Evolutionary conservation across 2,888 invertebrate species (phyloP).

Genomic region (Sminthurides aquaticus): DNA sequence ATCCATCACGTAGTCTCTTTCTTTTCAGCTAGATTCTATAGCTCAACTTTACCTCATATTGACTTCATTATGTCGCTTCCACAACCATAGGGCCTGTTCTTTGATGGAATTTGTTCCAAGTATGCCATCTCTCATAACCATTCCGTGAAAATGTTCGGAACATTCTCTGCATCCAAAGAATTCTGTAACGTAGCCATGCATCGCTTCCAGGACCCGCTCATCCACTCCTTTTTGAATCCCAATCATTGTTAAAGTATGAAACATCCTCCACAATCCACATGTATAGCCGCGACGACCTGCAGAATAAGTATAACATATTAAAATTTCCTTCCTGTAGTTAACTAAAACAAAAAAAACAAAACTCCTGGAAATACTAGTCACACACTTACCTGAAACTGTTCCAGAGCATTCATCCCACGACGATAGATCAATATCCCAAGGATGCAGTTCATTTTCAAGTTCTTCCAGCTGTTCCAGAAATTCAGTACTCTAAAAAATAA

Average conservation of each 20-base stretch:
- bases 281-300: conserved; percentile 68
- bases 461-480: conserved; percentile 54
- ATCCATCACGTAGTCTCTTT: no score
- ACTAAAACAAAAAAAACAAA: neutral
- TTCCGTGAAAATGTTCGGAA: conserved; percentile 76
- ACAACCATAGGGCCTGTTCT: conserved; percentile 71
- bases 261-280: conserved; percentile 90
- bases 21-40: neutral
- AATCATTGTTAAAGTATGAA: conserved; percentile 82
- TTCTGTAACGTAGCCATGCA: conserved; percentile 78
- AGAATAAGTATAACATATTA: conserved; percentile 2
- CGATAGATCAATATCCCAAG: conserved; percentile 44
- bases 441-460: conserved; percentile 40
- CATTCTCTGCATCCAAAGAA: conserved; percentile 94
- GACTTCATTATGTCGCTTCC: conserved; percentile 88
- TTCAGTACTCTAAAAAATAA: conserved; percentile 51
- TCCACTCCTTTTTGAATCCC: conserved; percentile 50
- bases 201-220: conserved; percentile 60
- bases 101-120: conserved; percentile 27
- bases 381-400: conserved; percentile 53
- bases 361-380: neutral
- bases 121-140: conserved; percentile 55
- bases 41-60: conserved; percentile 58
- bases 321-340: no score
- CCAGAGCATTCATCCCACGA: conserved; percentile 77